phyloP scores from a whole-genome alignment of 2,113 vertebrate species.

The Sprattus sprattus region DNA sequence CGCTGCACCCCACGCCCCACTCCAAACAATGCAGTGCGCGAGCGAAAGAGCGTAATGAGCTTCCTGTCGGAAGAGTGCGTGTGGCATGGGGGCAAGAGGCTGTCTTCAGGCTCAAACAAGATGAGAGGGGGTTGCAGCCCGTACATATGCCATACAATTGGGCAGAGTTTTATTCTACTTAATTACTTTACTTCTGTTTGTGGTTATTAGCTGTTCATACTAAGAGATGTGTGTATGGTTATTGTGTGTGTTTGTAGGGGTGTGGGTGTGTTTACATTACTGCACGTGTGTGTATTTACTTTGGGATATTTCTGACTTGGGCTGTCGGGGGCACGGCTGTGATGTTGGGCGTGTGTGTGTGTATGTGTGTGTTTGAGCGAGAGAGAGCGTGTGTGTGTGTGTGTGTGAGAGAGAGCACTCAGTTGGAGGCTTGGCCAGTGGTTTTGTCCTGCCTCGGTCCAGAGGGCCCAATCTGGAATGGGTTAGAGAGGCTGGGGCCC shows the following conservation, averaged over 20 bases:
- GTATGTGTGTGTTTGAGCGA: neutral
- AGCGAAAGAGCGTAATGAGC: constrained; percentile 23
- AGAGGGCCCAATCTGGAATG: constrained; percentile 22
- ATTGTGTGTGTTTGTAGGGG: neutral
- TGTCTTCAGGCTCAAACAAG: neutral
- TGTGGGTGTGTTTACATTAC: constrained; percentile 19
- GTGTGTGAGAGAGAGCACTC: too few relatives aligned
- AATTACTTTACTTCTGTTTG: neutral
- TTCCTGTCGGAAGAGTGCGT: constrained; percentile 13
- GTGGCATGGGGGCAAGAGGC: neutral
- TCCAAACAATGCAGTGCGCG: constrained; percentile 20
- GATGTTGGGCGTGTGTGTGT: neutral
- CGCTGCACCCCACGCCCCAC: constrained; percentile 62
- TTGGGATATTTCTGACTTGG: neutral
- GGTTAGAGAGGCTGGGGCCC: constrained; percentile 23
- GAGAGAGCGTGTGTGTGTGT: too few relatives aligned
- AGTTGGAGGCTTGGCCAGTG: neutral
- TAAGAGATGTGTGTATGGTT: neutral
- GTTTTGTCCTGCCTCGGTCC: constrained; percentile 16
- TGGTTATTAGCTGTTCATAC: neutral
- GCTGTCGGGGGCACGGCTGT: neutral
- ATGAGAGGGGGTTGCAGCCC: neutral
- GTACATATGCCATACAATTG: neutral
- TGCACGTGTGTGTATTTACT: neutral
- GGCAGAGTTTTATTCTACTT: neutral